Evolutionary conservation across 2,888 invertebrate species (phyloP).

Genomic region (Andrena bicolor): DNA sequence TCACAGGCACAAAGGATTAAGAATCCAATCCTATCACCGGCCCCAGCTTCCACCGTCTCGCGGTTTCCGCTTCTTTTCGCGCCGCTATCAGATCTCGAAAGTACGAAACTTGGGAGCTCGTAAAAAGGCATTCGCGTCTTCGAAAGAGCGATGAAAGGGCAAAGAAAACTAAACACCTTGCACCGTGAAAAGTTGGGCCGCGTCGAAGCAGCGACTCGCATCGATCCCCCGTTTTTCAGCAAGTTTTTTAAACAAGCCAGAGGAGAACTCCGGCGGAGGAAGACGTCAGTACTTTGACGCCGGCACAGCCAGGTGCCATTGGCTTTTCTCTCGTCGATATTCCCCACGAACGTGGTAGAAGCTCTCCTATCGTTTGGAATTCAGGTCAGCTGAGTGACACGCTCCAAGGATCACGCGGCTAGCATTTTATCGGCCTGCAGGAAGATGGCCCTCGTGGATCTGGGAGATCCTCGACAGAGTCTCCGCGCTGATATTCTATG

Average conservation of each 20-base stretch:
- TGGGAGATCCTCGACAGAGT: slow-evolving; percentile 21
- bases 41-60: too few species aligned
- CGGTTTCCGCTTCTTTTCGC: too few species aligned
- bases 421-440: slow-evolving; percentile 30
- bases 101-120: neutral
- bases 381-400: slow-evolving; percentile 25
- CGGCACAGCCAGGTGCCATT: slow-evolving; percentile 10
- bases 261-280: neutral
- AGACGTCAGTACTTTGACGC: neutral
- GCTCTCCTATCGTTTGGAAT: slow-evolving; percentile 11
- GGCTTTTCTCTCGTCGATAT: neutral
- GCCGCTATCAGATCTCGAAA: neutral
- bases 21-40: neutral
- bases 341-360: neutral
- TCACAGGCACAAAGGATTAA: neutral
- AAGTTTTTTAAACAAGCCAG: slow-evolving; percentile 2
- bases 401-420: slow-evolving; percentile 1
- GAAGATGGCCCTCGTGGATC: slow-evolving; percentile 17
- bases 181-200: neutral
- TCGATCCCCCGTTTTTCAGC: neutral
- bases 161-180: neutral
- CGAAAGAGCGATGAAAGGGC: neutral
- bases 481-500: slow-evolving; percentile 9
- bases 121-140: neutral
- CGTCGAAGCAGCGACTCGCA: slow-evolving; percentile 1